Evolutionary conservation across 1,140 invertebrate genomes (phyloP), one percentile per base, ranked within the genome.

Genomic region (Ostrea edulis): DNA sequence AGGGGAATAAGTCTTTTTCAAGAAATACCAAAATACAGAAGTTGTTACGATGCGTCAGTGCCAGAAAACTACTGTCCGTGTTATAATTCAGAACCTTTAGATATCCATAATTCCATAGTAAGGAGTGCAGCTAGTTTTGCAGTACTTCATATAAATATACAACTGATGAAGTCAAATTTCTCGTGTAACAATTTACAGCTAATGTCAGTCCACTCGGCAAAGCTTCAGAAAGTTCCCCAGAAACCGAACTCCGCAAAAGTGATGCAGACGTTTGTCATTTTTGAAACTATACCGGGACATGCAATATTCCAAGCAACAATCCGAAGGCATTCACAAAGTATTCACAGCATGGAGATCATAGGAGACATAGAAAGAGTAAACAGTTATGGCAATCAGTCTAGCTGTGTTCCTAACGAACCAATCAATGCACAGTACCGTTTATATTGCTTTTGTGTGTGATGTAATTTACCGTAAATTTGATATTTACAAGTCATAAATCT

Each of bases 51-150:
- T 14, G 86, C 77, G 0, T 58, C 86, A 8, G 44, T 87, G n/a
- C n/a, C 54, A 62, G 86, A 87, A 82, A 54, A 87, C 51, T 87
- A n/a, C 58, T 87, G 86, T 62, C 77, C 86, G 0, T 87, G 86
- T 25, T 87, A 87, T 65, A 58, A 71, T 14, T 54, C 77, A 3
- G 55, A 17, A 62, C 55, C 55, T 17, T 62, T 62, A 62, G 55
- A 62, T 62, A 17, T 62, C 12, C 55, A 62, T 7, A 62, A 7
- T 17, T n/a, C 55, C 3, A 20, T 62, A 0, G 55, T 62, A 62
- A 5, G n/a, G 55, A 62, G n/a, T 20, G 17, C 55, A 5, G 55
- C 55, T 20, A n/a, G 14, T 3, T 62, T 62, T 62, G 55, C 55
- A 62, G 55, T 62, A 17, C 17, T 62, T 20, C 14, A 62, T 62